These are phyloP conservation scores for Synanthedon tipuliformis DNA, from an alignment of 2,888 invertebrate species.

Conservation along the genomic window DNA sequence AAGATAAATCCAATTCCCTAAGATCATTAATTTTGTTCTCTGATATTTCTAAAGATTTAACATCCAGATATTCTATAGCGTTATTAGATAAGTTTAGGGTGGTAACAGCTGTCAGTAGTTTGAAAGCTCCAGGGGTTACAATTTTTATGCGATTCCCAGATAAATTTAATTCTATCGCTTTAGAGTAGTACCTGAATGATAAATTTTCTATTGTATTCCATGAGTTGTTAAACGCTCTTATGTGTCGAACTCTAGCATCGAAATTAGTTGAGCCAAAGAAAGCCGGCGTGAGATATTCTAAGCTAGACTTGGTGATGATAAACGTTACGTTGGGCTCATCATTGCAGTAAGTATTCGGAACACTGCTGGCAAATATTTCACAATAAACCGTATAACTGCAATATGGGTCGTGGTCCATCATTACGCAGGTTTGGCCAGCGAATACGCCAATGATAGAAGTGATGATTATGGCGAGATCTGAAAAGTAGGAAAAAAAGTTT, in stretches of 20 bases:
- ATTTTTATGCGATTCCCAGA: slow-evolving; percentile 27
- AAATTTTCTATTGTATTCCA: slow-evolving; percentile 29
- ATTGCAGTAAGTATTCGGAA: slow-evolving; percentile 23
- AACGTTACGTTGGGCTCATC: slow-evolving; percentile 30
- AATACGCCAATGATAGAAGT: slow-evolving; percentile 5
- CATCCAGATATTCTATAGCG: slow-evolving; percentile 21
- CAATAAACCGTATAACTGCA: slow-evolving; percentile 39
- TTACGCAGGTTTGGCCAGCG: slow-evolving; percentile 18
- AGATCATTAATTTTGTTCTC: slow-evolving; percentile 18
- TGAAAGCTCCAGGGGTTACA: slow-evolving; percentile 33
- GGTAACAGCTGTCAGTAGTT: slow-evolving; percentile 17
- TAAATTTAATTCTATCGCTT: slow-evolving; percentile 25
- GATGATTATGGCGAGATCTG: slow-evolving; percentile 14
- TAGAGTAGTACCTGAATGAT: slow-evolving; percentile 36
- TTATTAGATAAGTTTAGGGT: slow-evolving; percentile 41
- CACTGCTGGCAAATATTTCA: slow-evolving; percentile 20
- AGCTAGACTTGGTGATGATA: slow-evolving; percentile 21
- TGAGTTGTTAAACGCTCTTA: slow-evolving; percentile 24
- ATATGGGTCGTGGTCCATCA: slow-evolving; percentile 9
- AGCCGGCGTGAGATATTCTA: slow-evolving; percentile 18
- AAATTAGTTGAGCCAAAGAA: slow-evolving; percentile 53
- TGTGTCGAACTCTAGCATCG: slow-evolving; percentile 36
- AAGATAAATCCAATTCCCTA: slow-evolving; percentile 32
- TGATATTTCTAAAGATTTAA: slow-evolving; percentile 21
- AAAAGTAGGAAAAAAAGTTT: slow-evolving; percentile 9